These are phyloP conservation scores for Megaleporinus macrocephalus DNA, from an alignment of 2,113 vertebrate genomes.

Conservation along the genomic window DNA sequence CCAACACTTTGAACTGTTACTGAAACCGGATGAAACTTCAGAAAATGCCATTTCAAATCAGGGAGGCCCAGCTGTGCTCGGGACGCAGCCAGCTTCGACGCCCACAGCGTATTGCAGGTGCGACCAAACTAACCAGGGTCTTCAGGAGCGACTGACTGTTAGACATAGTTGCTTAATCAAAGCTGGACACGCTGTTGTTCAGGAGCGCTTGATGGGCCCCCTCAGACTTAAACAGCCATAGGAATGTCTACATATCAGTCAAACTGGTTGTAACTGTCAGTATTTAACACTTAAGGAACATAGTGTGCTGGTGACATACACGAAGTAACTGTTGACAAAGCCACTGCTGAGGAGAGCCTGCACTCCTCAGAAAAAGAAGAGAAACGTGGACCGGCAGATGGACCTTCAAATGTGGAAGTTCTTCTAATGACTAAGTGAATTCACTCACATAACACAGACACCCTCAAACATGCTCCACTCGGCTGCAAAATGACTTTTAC, in stretches of 20 bases:
- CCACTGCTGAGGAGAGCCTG: not conserved
- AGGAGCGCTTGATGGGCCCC: not conserved
- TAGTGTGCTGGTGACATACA: conserved; percentile 57
- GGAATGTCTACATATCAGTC: conserved; percentile 73
- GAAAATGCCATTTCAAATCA: not conserved
- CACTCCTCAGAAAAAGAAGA: conserved; percentile 13
- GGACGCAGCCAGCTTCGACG: not conserved
- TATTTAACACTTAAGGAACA: conserved; percentile 53
- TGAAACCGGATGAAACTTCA: not conserved
- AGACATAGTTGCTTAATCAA: not conserved
- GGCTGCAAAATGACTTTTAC: conserved; percentile 73
- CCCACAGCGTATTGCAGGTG: not conserved
- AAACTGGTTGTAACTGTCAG: conserved; percentile 67
- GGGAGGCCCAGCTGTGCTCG: not conserved
- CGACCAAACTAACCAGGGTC: not conserved
- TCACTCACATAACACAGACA: conserved; percentile 57
- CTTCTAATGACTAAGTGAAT: conserved; percentile 4
- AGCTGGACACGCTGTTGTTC: not conserved
- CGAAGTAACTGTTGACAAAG: not conserved
- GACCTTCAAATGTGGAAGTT: conserved; percentile 6
- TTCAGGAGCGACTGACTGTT: not conserved
- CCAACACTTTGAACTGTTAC: conserved; percentile 74
- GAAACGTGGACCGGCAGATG: not conserved
- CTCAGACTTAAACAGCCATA: conserved; percentile 53
- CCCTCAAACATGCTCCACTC: conserved; percentile 63